Conservation (phyloP, 2,113 vertebrate genomes). For the Sclerurus mexicanus region DNA sequence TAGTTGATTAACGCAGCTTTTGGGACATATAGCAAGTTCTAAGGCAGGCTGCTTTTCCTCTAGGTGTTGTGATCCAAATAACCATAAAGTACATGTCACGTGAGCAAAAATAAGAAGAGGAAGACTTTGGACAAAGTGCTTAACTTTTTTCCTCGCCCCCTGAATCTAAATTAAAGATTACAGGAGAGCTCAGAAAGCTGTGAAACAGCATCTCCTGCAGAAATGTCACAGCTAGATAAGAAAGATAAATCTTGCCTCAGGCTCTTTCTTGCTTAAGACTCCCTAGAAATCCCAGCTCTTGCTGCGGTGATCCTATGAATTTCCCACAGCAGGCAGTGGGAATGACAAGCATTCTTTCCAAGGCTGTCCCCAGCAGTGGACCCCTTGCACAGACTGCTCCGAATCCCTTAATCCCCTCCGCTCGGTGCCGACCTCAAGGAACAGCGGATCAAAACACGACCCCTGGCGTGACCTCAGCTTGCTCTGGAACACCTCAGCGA, state of each 20-base stretch:
- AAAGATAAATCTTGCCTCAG: neutral
- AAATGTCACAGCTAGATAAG: neutral
- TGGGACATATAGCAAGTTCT: neutral
- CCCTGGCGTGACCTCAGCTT: neutral
- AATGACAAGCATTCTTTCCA: neutral
- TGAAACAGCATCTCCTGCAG: neutral
- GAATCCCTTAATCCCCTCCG: conserved; percentile 47
- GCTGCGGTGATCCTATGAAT: neutral
- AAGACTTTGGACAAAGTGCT: neutral
- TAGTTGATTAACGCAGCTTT: neutral
- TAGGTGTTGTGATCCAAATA: neutral
- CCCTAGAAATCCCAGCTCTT: neutral
- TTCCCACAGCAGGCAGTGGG: neutral
- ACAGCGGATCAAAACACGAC: conserved; percentile 1
- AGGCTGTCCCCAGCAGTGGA: neutral
- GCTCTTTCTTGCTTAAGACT: neutral
- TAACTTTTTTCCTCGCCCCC: neutral
- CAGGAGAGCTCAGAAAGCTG: neutral
- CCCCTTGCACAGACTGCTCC: neutral
- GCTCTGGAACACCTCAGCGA: neutral
- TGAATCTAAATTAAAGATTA: neutral
- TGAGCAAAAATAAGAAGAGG: neutral
- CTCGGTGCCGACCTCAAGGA: conserved; percentile 12
- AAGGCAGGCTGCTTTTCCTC: neutral
- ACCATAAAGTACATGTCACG: neutral